Conservation (phyloP, 2,888 invertebrate genomes). For the Lasioglossum zephyrum region DNA sequence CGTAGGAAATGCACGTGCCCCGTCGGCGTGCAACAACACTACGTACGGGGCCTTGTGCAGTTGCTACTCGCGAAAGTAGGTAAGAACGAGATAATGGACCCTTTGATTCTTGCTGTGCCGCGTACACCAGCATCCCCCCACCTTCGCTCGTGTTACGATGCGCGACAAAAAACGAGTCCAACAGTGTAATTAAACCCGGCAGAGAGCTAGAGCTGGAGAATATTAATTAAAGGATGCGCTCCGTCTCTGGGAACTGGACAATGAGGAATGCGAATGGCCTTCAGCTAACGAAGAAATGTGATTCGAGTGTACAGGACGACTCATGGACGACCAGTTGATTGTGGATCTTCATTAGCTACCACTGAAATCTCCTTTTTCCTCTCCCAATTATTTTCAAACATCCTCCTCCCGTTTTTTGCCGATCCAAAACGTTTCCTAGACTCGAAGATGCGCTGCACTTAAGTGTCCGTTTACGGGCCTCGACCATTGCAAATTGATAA, state of each 20-base stretch:
- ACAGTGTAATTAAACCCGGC: not conserved
- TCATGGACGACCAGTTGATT: not conserved
- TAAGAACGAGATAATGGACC: constrained; percentile 32
- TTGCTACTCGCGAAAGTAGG: constrained; percentile 15
- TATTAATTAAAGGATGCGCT: not conserved
- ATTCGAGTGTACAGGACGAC: not conserved
- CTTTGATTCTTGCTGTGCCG: constrained; percentile 4
- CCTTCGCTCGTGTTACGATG: not conserved
- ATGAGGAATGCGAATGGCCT: constrained; percentile 2
- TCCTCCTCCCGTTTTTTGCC: not conserved
- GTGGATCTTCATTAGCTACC: not conserved
- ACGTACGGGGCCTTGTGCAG: constrained; percentile 9
- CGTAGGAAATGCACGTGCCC: constrained; percentile 40
- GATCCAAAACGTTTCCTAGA: not conserved
- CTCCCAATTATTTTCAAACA: not conserved
- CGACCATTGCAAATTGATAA: not conserved
- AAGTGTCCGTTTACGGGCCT: not conserved
- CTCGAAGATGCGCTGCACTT: not conserved
- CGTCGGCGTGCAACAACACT: constrained; percentile 14
- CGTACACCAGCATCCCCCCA: not conserved
- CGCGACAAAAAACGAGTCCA: not conserved
- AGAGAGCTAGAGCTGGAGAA: not conserved
- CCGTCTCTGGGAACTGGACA: not conserved
- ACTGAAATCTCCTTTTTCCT: not conserved
- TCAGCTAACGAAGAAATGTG: not conserved